Evolutionary conservation across 2,888 invertebrate species (phyloP).

Genomic region (Drosophila infuscata): DNA sequence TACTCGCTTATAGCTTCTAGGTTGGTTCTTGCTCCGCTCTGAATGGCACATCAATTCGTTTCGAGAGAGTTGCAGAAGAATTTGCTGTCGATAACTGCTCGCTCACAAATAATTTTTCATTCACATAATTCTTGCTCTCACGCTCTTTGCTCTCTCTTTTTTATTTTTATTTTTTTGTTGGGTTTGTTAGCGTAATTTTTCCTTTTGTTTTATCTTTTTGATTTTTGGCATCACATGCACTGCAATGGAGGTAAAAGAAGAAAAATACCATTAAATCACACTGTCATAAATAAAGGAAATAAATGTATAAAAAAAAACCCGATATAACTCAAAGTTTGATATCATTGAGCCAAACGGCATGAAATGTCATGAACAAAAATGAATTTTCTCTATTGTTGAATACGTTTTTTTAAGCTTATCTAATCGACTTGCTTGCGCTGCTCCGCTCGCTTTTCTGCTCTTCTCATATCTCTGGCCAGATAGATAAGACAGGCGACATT

Average conservation of each 20-base stretch:
- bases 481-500: conserved; percentile 48
- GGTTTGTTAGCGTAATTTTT: conserved; percentile 23
- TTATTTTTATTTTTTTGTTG: not conserved
- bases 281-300: conserved; percentile 27
- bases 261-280: conserved; percentile 21
- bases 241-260: conserved; percentile 36
- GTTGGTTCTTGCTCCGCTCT: conserved; percentile 56
- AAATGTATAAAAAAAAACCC: conserved; percentile 6
- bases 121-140: conserved; percentile 50
- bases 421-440: conserved; percentile 33
- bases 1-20: conserved; percentile 82
- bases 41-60: conserved; percentile 74
- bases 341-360: conserved; percentile 1
- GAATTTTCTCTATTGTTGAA: conserved; percentile 4
- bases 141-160: conserved; percentile 3
- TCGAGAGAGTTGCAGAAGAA: conserved; percentile 24
- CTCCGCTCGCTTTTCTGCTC: conserved; percentile 4
- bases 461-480: conserved; percentile 36
- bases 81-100: conserved; percentile 38
- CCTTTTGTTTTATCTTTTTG: conserved; percentile 35
- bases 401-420: conserved; percentile 35
- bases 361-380: conserved; percentile 6
- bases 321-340: conserved; percentile 15
- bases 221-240: conserved; percentile 70
- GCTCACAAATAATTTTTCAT: conserved; percentile 24